Conservation (phyloP, 2,113 vertebrate genomes). For the Myotis yumanensis region DNA sequence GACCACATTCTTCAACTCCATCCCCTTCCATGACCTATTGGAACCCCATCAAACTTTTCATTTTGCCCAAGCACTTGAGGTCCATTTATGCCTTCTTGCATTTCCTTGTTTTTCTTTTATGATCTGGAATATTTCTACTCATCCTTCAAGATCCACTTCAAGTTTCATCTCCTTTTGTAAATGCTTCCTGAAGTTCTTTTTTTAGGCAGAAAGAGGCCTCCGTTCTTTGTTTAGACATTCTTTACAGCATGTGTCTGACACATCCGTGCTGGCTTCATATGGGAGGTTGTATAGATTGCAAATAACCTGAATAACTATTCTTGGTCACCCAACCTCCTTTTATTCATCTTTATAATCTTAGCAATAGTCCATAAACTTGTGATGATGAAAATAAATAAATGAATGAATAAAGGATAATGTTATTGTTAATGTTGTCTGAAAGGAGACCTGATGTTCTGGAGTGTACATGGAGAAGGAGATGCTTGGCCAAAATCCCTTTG, state of each 20-base stretch:
- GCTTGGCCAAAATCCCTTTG: not conserved
- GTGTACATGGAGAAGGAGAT: not conserved
- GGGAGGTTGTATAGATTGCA: not conserved
- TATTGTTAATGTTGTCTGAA: not conserved
- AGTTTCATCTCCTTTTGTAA: constrained; percentile 11
- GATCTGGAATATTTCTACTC: not conserved
- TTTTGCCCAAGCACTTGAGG: not conserved
- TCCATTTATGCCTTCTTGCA: not conserved
- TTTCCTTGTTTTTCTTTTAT: not conserved
- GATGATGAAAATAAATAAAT: not conserved
- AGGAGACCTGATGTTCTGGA: not conserved
- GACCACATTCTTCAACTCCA: not conserved
- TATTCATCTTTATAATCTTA: not conserved
- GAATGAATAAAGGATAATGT: not conserved
- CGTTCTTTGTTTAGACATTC: not conserved
- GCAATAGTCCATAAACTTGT: not conserved
- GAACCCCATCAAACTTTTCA: not conserved
- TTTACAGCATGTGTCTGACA: not conserved
- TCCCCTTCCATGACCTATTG: not conserved
- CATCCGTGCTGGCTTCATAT: not conserved
- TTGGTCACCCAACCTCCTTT: not conserved
- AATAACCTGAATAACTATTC: not conserved
- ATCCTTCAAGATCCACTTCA: not conserved
- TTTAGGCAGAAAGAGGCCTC: not conserved
- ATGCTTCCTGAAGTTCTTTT: not conserved